Evolutionary conservation across 2,888 invertebrate species (phyloP).

Genomic region (Oxycera nigricornis): DNA sequence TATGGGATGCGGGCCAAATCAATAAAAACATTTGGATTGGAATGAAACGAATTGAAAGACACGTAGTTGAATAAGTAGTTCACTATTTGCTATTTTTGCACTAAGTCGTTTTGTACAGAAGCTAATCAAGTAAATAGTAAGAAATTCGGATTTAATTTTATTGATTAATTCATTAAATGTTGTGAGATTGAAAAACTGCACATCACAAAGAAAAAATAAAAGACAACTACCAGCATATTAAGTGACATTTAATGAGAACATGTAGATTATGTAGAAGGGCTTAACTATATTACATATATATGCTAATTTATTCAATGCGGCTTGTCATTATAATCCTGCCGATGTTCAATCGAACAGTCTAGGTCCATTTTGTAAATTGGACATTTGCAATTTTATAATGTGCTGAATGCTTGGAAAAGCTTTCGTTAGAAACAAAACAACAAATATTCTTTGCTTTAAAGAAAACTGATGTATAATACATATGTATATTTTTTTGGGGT

Average conservation of each 20-base stretch:
- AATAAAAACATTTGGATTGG: background rate
- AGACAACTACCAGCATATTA: too few relatives aligned
- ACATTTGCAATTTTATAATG: slow-evolving; percentile 34
- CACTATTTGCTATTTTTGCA: slow-evolving; percentile 35
- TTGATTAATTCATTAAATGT: background rate
- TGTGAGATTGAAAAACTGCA: slow-evolving; percentile 17
- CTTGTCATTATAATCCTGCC: slow-evolving; percentile 27
- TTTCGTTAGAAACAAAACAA: background rate
- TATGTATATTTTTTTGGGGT: slow-evolving; percentile 27
- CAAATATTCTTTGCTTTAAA: background rate
- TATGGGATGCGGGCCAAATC: too few relatives aligned
- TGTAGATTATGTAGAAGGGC: background rate
- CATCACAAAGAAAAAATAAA: slow-evolving; percentile 30
- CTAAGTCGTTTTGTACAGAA: slow-evolving; percentile 30
- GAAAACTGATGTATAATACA: slow-evolving; percentile 18
- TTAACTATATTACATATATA: background rate
- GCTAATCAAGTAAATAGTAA: background rate
- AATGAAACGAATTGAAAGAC: background rate
- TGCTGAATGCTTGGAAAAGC: background rate
- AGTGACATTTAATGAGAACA: background rate
- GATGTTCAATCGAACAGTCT: slow-evolving; percentile 15
- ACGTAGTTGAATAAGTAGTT: slow-evolving; percentile 8
- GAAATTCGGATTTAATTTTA: background rate
- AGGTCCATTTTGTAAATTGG: slow-evolving; percentile 23
- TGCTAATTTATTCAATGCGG: slow-evolving; percentile 1